Conservation (phyloP, 2,797 vertebrate genomes). For the Tamandua tetradactyla region DNA sequence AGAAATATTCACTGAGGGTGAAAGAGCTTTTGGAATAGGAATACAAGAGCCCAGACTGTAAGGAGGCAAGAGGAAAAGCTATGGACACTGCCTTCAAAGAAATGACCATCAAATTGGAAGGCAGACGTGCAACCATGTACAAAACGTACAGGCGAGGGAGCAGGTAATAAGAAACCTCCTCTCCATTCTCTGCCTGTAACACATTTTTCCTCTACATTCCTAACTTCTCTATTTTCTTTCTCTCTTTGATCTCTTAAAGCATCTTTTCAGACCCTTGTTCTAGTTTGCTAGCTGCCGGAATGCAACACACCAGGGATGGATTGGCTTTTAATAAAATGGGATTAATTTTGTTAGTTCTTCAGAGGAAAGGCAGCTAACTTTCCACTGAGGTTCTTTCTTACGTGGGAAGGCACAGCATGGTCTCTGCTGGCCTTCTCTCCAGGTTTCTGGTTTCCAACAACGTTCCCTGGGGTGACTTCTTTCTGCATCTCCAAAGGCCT, state of each 20-base stretch:
- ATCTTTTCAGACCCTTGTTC: background rate
- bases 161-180: background rate
- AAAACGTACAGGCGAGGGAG: background rate
- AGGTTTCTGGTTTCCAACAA: no score
- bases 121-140: background rate
- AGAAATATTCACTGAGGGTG: background rate
- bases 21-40: background rate
- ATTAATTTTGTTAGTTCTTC: no score
- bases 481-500: no score
- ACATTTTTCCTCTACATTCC: background rate
- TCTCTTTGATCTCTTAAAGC: slow-evolving; percentile 14
- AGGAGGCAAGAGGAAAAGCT: background rate
- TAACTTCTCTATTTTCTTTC: background rate
- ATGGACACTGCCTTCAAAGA: background rate
- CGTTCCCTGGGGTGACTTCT: no score
- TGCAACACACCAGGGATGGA: no score
- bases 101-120: background rate
- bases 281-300: no score
- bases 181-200: background rate
- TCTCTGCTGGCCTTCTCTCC: no score
- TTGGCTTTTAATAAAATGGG: no score
- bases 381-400: no score
- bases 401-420: no score
- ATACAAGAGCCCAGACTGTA: background rate
- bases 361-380: no score